Evolutionary conservation across 64 coral and sea anemone species (phyloP).

Genomic region (Actinia equina): DNA sequence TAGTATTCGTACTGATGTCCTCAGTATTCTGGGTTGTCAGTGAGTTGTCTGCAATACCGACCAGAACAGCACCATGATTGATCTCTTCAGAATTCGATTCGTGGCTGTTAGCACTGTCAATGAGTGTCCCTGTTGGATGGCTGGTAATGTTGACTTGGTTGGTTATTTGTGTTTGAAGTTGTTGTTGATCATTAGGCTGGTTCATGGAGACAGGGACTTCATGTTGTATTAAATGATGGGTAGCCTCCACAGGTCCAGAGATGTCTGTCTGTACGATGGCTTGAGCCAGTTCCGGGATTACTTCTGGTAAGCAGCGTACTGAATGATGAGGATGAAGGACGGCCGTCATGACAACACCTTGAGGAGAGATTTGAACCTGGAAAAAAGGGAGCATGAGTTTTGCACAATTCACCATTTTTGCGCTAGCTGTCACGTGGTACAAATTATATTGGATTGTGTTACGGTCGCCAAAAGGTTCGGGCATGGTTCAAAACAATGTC

Average conservation of each 20-base stretch:
- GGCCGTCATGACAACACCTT: constrained; percentile 74
- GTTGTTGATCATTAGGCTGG: neutral
- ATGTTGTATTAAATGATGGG: constrained; percentile 33
- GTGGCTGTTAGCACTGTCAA: neutral
- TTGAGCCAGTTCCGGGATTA: constrained; percentile 76
- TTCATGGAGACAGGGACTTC: constrained; percentile 15
- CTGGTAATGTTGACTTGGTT: neutral
- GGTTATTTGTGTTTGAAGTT: neutral
- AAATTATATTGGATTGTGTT: too few relatives aligned
- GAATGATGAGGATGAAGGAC: constrained; percentile 78
- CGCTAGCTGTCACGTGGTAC: too few relatives aligned
- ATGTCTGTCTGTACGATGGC: constrained; percentile 96
- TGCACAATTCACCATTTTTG: too few relatives aligned
- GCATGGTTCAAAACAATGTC: too few relatives aligned
- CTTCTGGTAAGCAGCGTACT: constrained; percentile 66
- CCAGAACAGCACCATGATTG: neutral
- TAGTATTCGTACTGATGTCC: neutral
- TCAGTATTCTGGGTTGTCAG: neutral
- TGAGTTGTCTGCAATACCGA: constrained; percentile 1
- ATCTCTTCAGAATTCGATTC: neutral
- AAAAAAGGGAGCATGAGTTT: neutral
- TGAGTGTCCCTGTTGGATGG: neutral
- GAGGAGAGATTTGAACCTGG: constrained; percentile 51
- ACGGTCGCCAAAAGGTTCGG: too few relatives aligned
- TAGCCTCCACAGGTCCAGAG: constrained; percentile 64